Conservation (phyloP, 2,113 vertebrate species). For the Passer montanus region DNA sequence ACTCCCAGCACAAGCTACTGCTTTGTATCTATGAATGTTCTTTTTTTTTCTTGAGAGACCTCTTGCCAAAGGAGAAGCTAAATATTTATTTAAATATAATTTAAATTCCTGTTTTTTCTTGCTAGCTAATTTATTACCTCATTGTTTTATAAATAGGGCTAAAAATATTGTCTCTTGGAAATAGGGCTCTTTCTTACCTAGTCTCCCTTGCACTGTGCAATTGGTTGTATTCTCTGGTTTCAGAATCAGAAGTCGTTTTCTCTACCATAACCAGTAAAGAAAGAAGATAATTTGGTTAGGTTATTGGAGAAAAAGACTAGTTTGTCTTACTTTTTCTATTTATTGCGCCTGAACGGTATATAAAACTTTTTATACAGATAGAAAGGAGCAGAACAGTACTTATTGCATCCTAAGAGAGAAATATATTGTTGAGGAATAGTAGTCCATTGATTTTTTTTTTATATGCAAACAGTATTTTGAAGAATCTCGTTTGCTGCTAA, state of each 20-base stretch:
- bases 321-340: background rate
- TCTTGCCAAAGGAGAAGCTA: constrained; percentile 40
- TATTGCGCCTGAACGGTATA: background rate
- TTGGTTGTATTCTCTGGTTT: background rate
- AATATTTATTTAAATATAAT: constrained; percentile 23
- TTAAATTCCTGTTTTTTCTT: background rate
- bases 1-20: background rate
- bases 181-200: background rate
- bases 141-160: background rate
- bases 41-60: background rate
- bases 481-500: constrained; percentile 6
- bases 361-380: background rate
- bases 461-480: background rate
- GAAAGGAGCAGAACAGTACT: background rate
- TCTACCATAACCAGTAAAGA: background rate
- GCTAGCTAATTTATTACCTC: constrained; percentile 15
- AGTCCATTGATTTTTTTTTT: background rate
- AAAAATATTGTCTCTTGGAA: background rate
- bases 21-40: background rate
- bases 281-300: background rate
- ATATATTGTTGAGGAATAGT: background rate
- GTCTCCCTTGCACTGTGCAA: background rate
- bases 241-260: background rate
- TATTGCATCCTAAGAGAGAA: background rate
- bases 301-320: background rate